These are phyloP conservation scores for Melospiza georgiana DNA, from an alignment of 2,113 vertebrate species.

Conservation along the genomic window DNA sequence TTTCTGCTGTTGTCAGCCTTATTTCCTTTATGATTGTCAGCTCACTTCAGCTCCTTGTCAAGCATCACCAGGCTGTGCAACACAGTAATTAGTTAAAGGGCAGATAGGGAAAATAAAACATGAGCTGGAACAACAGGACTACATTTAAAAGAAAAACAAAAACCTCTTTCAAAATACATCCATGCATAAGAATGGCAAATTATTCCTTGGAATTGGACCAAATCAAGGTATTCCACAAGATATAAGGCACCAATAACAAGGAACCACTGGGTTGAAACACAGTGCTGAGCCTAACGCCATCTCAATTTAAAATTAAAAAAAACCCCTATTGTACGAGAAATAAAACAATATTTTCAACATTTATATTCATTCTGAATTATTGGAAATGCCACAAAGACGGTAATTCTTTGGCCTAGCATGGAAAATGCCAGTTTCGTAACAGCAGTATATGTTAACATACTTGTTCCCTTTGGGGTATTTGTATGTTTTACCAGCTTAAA, in stretches of 20 bases:
- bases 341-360: not conserved
- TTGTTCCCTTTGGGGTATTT: constrained; percentile 24
- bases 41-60: not conserved
- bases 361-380: not conserved
- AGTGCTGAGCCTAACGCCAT: not conserved
- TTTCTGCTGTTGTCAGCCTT: not conserved
- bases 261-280: not conserved
- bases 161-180: not conserved
- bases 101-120: constrained; percentile 6
- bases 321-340: not conserved
- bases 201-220: not conserved
- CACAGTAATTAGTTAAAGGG: not conserved
- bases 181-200: not conserved
- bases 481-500: constrained; percentile 22
- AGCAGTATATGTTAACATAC: not conserved
- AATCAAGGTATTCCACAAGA: not conserved
- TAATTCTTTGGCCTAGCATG: not conserved
- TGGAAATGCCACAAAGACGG: not conserved
- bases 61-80: not conserved
- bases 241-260: not conserved
- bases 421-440: constrained; percentile 34
- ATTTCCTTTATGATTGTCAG: not conserved
- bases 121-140: not conserved
- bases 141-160: constrained; percentile 28
- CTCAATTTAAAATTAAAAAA: not conserved